Percentiles rank a stretch among this genome's conserved stretches.
phyloP scores from a whole-genome alignment of 2,797 vertebrate genomes.

The Parotocinclus haroldoi region DNA sequence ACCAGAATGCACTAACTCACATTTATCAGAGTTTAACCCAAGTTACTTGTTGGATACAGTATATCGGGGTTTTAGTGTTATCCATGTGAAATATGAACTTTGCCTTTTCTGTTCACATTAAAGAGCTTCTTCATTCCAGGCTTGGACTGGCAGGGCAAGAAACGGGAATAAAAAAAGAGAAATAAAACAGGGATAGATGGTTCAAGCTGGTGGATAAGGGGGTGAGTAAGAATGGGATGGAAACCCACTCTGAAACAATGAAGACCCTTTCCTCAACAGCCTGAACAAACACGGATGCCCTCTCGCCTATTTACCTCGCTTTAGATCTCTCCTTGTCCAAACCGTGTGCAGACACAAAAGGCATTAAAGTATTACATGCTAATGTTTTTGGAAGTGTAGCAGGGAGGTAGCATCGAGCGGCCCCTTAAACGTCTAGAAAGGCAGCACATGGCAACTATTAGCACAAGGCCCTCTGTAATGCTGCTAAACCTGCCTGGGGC shows the following conservation, averaged over 20 bases:
- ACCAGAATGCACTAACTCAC: slow-evolving; percentile 38
- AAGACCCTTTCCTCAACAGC: slow-evolving; percentile 25
- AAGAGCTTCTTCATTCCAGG: slow-evolving; percentile 9
- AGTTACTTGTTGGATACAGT: slow-evolving; percentile 32
- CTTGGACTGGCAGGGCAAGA: background rate
- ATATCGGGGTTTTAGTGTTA: slow-evolving; percentile 29
- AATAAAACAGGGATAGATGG: slow-evolving; percentile 3
- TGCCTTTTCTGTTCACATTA: slow-evolving; percentile 21
- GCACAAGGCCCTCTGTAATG: slow-evolving; percentile 73
- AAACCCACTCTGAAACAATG: slow-evolving; percentile 33
- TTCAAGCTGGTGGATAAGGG: slow-evolving; percentile 27
- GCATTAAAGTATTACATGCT: slow-evolving; percentile 78
- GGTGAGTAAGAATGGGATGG: slow-evolving; percentile 27
- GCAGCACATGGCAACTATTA: slow-evolving; percentile 82
- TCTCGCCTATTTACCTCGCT: slow-evolving; percentile 63
- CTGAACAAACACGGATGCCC: slow-evolving; percentile 40
- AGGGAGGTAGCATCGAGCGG: slow-evolving; percentile 38
- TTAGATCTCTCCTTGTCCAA: slow-evolving; percentile 67
- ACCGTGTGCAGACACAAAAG: slow-evolving; percentile 61
- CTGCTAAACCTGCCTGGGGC: slow-evolving; percentile 68
- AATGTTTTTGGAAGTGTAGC: slow-evolving; percentile 81
- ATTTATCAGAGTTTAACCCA: slow-evolving; percentile 42
- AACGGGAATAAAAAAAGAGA: too few species aligned
- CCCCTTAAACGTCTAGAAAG: slow-evolving; percentile 71
- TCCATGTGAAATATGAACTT: slow-evolving; percentile 42